Evolutionary conservation across 1,140 invertebrate genomes (phyloP).

Genomic region (Cherax quadricarinatus): DNA sequence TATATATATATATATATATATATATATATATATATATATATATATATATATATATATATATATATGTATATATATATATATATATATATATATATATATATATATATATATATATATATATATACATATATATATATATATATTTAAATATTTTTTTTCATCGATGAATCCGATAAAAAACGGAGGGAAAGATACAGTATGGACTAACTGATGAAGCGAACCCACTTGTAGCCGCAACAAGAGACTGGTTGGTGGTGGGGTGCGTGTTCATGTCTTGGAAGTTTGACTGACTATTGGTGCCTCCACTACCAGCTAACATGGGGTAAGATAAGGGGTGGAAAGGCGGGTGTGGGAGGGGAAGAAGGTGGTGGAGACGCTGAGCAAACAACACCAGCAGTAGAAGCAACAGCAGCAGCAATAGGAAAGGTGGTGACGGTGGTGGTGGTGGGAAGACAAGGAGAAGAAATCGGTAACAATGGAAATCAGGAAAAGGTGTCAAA

Average conservation of each 20-base stretch:
- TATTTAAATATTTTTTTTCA: not conserved
- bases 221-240: not conserved
- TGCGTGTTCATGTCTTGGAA: not conserved
- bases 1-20: too few species aligned
- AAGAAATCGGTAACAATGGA: not conserved
- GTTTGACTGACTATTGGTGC: not conserved
- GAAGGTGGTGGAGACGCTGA: not conserved
- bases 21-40: too few species aligned
- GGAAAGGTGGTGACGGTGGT: not conserved
- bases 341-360: not conserved
- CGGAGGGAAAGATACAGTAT: not conserved
- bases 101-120: constrained; percentile 22
- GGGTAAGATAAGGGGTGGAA: not conserved
- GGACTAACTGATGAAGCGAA: not conserved
- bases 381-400: constrained; percentile 48
- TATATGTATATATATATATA: constrained; percentile 4
- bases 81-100: constrained; percentile 3
- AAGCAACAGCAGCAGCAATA: constrained; percentile 20
- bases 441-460: not conserved
- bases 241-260: not conserved
- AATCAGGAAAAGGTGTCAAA: not conserved
- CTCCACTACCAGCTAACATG: constrained; percentile 30
- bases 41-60: too few species aligned
- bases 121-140: not conserved
- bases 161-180: not conserved